Evolutionary conservation across 2,888 invertebrate genomes (phyloP).

Genomic region (Diloba caeruleocephala): DNA sequence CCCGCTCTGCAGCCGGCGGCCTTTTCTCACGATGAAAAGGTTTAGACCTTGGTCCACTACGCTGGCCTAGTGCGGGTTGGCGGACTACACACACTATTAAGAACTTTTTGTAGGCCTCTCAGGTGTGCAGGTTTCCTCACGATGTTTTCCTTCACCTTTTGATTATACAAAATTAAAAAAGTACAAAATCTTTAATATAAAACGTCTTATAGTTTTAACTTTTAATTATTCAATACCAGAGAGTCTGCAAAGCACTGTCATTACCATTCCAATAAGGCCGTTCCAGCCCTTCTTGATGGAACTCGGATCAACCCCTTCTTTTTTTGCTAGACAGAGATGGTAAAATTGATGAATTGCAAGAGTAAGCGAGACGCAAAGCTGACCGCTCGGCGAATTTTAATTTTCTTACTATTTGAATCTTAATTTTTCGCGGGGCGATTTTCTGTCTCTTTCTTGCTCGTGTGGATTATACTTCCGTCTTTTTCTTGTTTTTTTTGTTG

Average conservation of each 20-base stretch:
- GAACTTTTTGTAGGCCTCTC: too few species aligned
- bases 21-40: too few species aligned
- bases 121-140: too few species aligned
- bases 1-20: too few species aligned
- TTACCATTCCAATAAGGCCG: constrained; percentile 75
- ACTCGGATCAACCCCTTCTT: constrained; percentile 79
- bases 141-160: too few species aligned
- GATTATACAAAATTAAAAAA: constrained; percentile 3
- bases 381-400: constrained; percentile 88
- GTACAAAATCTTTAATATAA: constrained; percentile 27
- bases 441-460: constrained; percentile 65
- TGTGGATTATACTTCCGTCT: constrained; percentile 59
- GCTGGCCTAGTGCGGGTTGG: too few species aligned
- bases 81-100: too few species aligned
- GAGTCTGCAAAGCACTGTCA: constrained; percentile 65
- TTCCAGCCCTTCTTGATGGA: constrained; percentile 65
- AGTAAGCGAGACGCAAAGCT: constrained; percentile 68
- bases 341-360: constrained; percentile 26
- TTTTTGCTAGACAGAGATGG: constrained; percentile 62
- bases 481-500: constrained; percentile 72
- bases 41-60: too few species aligned
- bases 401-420: constrained; percentile 89
- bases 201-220: constrained; percentile 40
- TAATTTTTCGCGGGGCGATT: constrained; percentile 85
- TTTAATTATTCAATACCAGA: constrained; percentile 54